Percentiles rank a stretch among this genome's conserved stretches.
Evolutionary conservation across 1,140 invertebrate genomes (phyloP).

Genomic region (Diachasma alloeum): DNA sequence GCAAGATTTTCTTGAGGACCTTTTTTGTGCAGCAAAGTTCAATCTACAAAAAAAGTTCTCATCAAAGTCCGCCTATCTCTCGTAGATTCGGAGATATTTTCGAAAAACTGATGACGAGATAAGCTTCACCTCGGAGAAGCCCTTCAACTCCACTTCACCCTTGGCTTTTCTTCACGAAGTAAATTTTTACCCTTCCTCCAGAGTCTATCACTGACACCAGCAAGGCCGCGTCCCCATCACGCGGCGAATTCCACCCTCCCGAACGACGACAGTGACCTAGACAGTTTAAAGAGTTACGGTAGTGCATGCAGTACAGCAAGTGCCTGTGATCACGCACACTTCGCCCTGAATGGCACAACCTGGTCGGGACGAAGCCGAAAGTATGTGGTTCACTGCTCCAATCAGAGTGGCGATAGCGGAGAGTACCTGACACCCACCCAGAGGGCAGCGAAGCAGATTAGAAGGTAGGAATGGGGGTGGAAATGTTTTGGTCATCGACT

Average conservation of each 20-base stretch:
- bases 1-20: too few species aligned
- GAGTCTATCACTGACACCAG: conserved; percentile 65
- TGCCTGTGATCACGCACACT: conserved; percentile 79
- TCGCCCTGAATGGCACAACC: conserved; percentile 82
- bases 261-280: conserved; percentile 75
- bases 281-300: conserved; percentile 79
- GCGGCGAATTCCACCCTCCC: conserved; percentile 43
- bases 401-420: conserved; percentile 75
- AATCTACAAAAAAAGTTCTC: too few species aligned
- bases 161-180: background rate
- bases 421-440: conserved; percentile 89
- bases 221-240: conserved; percentile 49
- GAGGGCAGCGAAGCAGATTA: conserved; percentile 79
- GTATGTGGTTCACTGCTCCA: conserved; percentile 84
- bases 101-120: too few species aligned
- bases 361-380: conserved; percentile 70
- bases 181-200: conserved; percentile 35
- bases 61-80: too few species aligned
- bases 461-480: conserved; percentile 54
- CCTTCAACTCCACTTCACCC: background rate
- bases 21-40: too few species aligned
- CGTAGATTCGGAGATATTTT: too few species aligned
- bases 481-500: too few species aligned
- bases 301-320: conserved; percentile 77
- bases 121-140: too few species aligned